Percentiles rank a stretch among this genome's conserved stretches.
phyloP scores from a whole-genome alignment of 2,888 invertebrate genomes.

The Stenodema calcarata region DNA sequence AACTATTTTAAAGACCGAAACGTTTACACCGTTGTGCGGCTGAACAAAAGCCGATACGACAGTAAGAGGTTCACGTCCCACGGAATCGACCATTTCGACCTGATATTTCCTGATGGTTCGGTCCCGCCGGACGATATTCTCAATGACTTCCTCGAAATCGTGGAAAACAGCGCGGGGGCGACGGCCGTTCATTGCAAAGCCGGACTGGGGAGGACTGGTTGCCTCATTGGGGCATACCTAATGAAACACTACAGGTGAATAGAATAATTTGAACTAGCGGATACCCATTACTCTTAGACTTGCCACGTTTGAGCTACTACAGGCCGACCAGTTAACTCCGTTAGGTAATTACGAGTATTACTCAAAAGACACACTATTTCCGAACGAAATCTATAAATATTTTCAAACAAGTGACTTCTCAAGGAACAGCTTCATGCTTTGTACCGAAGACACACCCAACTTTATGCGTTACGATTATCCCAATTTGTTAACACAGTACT shows the following conservation, averaged over 20 bases:
- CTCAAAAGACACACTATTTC: too few species aligned
- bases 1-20: slow-evolving; percentile 84
- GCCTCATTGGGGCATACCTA: slow-evolving; percentile 85
- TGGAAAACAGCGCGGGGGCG: slow-evolving; percentile 88
- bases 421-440: too few species aligned
- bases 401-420: too few species aligned
- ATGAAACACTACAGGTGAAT: slow-evolving; percentile 75
- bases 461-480: too few species aligned
- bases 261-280: neutral
- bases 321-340: too few species aligned
- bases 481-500: too few species aligned
- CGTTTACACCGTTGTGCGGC: slow-evolving; percentile 83
- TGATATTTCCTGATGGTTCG: slow-evolving; percentile 96
- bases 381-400: too few species aligned
- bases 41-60: slow-evolving; percentile 86
- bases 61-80: slow-evolving; percentile 76
- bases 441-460: too few species aligned
- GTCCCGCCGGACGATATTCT: slow-evolving; percentile 90
- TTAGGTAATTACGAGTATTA: too few species aligned
- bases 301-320: too few species aligned
- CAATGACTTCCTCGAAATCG: slow-evolving; percentile 83
- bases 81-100: slow-evolving; percentile 92
- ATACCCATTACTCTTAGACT: too few species aligned
- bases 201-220: slow-evolving; percentile 88
- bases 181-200: slow-evolving; percentile 98